Percentiles rank a stretch among this genome's conserved stretches.
Conservation (phyloP, 2,888 invertebrate species). For the Acleris literana region DNA sequence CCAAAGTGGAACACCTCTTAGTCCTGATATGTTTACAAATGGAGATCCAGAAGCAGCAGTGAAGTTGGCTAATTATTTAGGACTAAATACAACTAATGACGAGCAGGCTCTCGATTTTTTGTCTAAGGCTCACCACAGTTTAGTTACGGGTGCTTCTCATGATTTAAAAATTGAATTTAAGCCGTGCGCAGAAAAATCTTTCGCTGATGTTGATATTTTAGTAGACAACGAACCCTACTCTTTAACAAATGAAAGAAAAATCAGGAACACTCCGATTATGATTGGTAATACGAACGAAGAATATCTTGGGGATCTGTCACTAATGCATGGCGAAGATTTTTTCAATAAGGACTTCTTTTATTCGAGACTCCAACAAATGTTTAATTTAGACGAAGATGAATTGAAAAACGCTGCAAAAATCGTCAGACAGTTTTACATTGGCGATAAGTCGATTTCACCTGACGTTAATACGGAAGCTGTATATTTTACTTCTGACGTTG, state of each 20-base stretch:
- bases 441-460: slow-evolving; percentile 59
- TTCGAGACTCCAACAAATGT: slow-evolving; percentile 59
- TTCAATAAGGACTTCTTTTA: slow-evolving; percentile 64
- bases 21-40: slow-evolving; percentile 64
- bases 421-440: slow-evolving; percentile 68
- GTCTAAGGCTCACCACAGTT: slow-evolving; percentile 51
- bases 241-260: slow-evolving; percentile 62
- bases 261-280: slow-evolving; percentile 64
- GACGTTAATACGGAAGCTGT: slow-evolving; percentile 53
- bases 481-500: slow-evolving; percentile 69
- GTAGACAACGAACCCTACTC: slow-evolving; percentile 65
- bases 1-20: slow-evolving; percentile 72
- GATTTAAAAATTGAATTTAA: slow-evolving; percentile 59
- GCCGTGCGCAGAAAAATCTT: slow-evolving; percentile 71
- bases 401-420: slow-evolving; percentile 52
- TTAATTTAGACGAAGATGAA: slow-evolving; percentile 59
- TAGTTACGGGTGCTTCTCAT: slow-evolving; percentile 62
- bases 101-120: slow-evolving; percentile 66
- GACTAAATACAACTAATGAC: slow-evolving; percentile 59
- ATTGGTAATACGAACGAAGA: slow-evolving; percentile 71
- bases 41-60: slow-evolving; percentile 61
- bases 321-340: slow-evolving; percentile 52
- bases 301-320: slow-evolving; percentile 38
- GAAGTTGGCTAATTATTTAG: slow-evolving; percentile 65
- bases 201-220: slow-evolving; percentile 68